A percentile compares a stretch with the other conserved stretches of the same genome.
Conservation (phyloP, 2,113 vertebrate species). For the Chauna torquata region DNA sequence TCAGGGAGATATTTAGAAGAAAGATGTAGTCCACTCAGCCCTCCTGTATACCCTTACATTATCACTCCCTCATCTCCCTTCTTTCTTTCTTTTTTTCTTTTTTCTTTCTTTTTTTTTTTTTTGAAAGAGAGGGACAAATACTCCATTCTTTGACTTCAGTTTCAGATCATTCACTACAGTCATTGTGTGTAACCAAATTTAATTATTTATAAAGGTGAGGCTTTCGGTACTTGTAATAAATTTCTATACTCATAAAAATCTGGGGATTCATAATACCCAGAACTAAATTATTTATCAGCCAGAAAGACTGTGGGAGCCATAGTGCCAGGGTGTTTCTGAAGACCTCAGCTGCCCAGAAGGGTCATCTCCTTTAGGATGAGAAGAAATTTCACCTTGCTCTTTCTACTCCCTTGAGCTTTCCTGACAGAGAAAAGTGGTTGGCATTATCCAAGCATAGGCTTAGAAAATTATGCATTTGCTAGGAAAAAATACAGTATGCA, state of each 20-base stretch:
- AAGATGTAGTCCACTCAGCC: not conserved
- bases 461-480: not conserved
- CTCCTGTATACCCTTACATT: not conserved
- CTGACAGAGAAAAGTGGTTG: not conserved
- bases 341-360: not conserved
- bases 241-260: conserved; percentile 24
- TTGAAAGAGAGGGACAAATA: not conserved
- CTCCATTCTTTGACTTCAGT: conserved; percentile 18
- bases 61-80: not conserved
- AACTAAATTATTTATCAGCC: conserved; percentile 44
- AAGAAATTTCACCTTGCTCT: not conserved
- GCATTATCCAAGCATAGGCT: not conserved
- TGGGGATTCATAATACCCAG: not conserved
- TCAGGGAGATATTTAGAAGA: not conserved
- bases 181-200: conserved; percentile 33
- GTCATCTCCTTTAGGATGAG: not conserved
- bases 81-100: too few species aligned
- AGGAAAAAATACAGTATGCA: not conserved
- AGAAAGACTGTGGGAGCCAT: not conserved
- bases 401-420: not conserved
- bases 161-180: conserved; percentile 21
- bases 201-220: conserved; percentile 62
- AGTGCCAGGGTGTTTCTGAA: not conserved
- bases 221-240: conserved; percentile 50
- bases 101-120: not conserved